Conservation (phyloP, 2,113 vertebrate genomes). For the Cromileptes altivelis region DNA sequence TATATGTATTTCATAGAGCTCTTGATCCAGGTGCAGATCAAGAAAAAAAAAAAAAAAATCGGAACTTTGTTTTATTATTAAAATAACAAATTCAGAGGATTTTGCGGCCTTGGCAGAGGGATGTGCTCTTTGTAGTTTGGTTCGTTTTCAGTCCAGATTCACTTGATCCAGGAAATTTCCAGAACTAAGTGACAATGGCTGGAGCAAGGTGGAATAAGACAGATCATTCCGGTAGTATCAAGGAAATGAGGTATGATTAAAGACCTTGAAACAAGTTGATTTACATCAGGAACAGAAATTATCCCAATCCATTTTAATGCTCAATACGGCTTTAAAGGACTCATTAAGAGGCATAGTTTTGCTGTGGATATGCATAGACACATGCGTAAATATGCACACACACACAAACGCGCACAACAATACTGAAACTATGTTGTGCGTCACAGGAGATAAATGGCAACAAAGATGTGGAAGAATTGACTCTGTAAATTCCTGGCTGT, state of each 20-base stretch:
- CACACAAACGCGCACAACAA: conserved; percentile 34
- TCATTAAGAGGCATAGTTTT: neutral
- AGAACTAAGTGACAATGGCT: conserved; percentile 53
- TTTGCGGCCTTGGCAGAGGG: conserved; percentile 44
- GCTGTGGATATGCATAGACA: neutral
- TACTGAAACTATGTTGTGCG: conserved; percentile 27
- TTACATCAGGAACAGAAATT: conserved; percentile 41
- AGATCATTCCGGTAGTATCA: conserved; percentile 24
- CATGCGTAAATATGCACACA: neutral
- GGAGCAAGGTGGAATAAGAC: conserved; percentile 33
- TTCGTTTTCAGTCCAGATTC: conserved; percentile 34
- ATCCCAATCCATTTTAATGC: conserved; percentile 32
- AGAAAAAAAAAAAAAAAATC: conserved; percentile 5
- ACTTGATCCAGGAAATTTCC: conserved; percentile 63
- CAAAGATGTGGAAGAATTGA: conserved; percentile 62
- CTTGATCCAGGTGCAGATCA: conserved; percentile 38
- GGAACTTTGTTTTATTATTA: conserved; percentile 19
- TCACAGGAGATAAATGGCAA: conserved; percentile 58
- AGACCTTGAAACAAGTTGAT: conserved; percentile 41
- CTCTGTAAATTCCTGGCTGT: conserved; percentile 28
- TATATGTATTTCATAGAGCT: conserved; percentile 30
- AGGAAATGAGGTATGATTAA: conserved; percentile 52
- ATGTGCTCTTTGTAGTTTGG: conserved; percentile 35
- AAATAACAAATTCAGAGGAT: conserved; percentile 61
- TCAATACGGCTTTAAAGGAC: neutral